These are phyloP conservation scores for Chrysotoxum bicinctum DNA, from an alignment of 2,888 invertebrate species.

Conservation along the genomic window DNA sequence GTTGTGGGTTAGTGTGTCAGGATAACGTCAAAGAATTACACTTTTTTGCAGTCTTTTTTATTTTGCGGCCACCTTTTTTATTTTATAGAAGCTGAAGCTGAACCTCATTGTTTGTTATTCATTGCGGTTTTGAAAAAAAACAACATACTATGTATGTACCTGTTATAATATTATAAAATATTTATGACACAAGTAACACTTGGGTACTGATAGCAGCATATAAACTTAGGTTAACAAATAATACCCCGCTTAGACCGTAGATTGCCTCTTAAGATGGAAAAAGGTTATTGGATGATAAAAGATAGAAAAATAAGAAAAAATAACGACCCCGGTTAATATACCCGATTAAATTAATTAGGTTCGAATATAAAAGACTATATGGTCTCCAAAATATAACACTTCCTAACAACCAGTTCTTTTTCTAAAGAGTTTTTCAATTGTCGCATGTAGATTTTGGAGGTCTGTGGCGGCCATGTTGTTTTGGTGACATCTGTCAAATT, in stretches of 20 bases:
- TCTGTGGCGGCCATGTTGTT: too few species aligned
- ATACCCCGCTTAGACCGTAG: too few species aligned
- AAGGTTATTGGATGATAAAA: too few species aligned
- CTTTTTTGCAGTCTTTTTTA: conserved; percentile 12
- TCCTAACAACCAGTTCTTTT: too few species aligned
- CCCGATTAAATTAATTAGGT: too few species aligned
- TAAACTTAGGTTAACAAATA: not conserved
- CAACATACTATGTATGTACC: not conserved
- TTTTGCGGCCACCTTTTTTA: conserved; percentile 2
- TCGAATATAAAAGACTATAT: too few species aligned
- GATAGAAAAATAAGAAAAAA: not conserved
- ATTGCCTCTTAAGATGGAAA: too few species aligned
- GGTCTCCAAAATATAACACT: too few species aligned
- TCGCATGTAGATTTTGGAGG: too few species aligned
- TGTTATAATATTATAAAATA: not conserved
- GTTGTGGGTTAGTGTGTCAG: conserved; percentile 70
- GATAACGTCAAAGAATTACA: conserved; percentile 59
- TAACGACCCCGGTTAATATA: not conserved
- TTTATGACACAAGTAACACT: not conserved
- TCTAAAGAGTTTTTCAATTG: too few species aligned
- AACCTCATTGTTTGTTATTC: conserved; percentile 57
- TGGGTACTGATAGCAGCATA: not conserved
- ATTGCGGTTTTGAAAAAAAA: conserved; percentile 58
- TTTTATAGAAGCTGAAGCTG: conserved; percentile 10
- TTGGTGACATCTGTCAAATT: too few species aligned